Conservation (phyloP, 2,797 vertebrate genomes). For the Heteromormyrus szaboi region DNA sequence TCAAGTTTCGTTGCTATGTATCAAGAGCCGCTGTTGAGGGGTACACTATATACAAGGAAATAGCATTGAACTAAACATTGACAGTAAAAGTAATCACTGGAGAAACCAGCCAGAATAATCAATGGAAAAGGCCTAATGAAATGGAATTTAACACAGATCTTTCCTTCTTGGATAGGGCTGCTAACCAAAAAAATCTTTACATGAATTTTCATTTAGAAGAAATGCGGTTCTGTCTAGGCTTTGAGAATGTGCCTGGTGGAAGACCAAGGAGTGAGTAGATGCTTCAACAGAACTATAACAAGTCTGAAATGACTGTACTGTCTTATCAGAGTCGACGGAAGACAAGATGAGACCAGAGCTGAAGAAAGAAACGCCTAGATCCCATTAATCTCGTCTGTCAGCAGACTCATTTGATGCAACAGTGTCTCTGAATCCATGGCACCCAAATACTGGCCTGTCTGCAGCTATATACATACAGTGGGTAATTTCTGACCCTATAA, state of each 20-base stretch:
- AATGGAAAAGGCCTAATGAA: neutral
- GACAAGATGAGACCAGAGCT: neutral
- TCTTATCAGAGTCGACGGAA: neutral
- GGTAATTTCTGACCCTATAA: constrained; percentile 3
- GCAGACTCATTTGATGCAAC: neutral
- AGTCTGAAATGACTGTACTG: neutral
- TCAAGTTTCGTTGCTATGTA: neutral
- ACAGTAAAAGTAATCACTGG: neutral
- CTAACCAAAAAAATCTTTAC: neutral
- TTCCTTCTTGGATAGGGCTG: neutral
- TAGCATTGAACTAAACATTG: neutral
- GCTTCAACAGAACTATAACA: neutral
- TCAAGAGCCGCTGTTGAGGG: neutral
- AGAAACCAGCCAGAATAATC: neutral
- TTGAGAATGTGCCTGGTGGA: neutral
- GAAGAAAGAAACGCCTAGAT: neutral
- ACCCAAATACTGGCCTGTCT: neutral
- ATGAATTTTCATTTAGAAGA: neutral
- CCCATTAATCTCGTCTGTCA: neutral
- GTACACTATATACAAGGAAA: neutral
- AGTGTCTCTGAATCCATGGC: neutral
- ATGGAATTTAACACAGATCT: neutral
- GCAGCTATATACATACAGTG: neutral
- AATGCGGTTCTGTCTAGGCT: neutral
- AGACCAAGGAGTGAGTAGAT: neutral